Evolutionary conservation across 1,140 invertebrate genomes (phyloP), one percentile per base, ranked within the genome.

Genomic region (Ooceraea biroi): DNA sequence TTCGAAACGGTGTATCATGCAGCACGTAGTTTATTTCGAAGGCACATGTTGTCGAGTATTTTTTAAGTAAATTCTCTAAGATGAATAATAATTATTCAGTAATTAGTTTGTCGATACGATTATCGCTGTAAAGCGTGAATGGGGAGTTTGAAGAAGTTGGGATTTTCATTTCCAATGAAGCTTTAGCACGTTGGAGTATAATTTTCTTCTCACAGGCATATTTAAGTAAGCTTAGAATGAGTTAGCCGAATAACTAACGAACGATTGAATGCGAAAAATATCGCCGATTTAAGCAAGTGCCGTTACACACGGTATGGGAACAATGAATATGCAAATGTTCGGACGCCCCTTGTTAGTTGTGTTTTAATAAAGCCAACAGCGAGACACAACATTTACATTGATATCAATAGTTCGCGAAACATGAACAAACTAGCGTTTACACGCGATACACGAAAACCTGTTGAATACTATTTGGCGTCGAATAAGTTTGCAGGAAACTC

Each of bases 341-440:
- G 44, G 44, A 17, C 61, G 46, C 66, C 48, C 76, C 57, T 77
- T 46, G 61, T 60, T 73, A 73, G 69, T 84, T 87, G 50, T 74
- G 60, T 66, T 87, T 86, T 60, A 83, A 87, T 83, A 83, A 60
- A 61, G 58, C 50, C 27, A 50, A 65, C 80, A 65, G 50, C 58
- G 85, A 82, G 82, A 76, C 77, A 61, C 71, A 71, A 71, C 69
- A 61, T 61, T 73, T 69, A 65, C 55, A 82, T 19, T 60, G 78
- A 84, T 66, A 78, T 84, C 74, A 71, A 60, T 69, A 74, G 83
- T 61, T 69, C 30, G 71, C 83, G 76, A 85, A 88, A 85, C 80
- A 86, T 63, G 87, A 88, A 89, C 84, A 84, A 89, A 89, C 84
- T 85, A 60, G 52, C 85, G 80, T 89, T 89, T 89, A 84, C 87